phyloP scores from a whole-genome alignment of 2,113 vertebrate species.

The Ia io region DNA sequence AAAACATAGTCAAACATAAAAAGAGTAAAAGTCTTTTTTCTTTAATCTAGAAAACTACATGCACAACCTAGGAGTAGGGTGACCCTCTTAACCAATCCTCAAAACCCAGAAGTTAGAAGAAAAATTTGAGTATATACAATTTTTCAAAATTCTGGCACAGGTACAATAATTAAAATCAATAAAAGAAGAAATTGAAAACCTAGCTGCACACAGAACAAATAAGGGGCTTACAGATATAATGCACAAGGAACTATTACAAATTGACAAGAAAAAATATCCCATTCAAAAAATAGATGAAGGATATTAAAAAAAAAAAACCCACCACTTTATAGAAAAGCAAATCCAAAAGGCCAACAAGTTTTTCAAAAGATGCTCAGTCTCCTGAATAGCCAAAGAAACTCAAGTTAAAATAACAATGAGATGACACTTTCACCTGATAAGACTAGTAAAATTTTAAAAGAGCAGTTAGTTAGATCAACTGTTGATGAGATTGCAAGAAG shows the following conservation, averaged over 20 bases:
- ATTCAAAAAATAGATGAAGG: not conserved
- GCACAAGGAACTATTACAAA: not conserved
- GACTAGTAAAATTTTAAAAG: not conserved
- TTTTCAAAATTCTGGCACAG: not conserved
- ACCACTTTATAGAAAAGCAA: not conserved
- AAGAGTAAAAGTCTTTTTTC: not conserved
- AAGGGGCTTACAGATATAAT: not conserved
- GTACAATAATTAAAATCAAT: conserved; percentile 10
- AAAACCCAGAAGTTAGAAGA: conserved; percentile 8
- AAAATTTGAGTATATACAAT: not conserved
- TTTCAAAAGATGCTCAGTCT: not conserved
- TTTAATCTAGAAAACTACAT: not conserved
- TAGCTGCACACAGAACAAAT: not conserved
- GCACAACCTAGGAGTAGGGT: not conserved
- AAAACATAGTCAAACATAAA: not conserved
- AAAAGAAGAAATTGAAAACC: not conserved
- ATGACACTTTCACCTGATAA: not conserved
- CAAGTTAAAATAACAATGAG: not conserved
- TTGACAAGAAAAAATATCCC: not conserved
- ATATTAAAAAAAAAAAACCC: not conserved
- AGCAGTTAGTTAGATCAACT: not conserved
- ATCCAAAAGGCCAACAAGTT: not conserved
- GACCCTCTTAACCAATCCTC: not conserved
- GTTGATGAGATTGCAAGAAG: not conserved
- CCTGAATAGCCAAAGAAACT: conserved; percentile 16